Evolutionary conservation across 2,113 vertebrate genomes (phyloP), one percentile per base, ranked within the genome.

Genomic region (Addax nasomaculatus): DNA sequence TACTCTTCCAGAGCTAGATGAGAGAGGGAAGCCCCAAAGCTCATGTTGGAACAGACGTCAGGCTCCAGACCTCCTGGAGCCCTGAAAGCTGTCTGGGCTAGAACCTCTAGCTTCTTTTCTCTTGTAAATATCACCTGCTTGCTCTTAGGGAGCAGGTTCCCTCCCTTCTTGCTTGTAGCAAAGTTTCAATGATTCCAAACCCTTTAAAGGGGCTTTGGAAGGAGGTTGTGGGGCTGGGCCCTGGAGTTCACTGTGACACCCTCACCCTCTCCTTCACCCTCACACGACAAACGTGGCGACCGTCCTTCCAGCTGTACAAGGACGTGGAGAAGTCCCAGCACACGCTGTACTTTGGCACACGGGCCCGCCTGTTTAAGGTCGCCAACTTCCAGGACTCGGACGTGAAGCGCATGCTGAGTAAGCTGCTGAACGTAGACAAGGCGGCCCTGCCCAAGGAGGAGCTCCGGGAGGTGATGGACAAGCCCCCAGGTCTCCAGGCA

Each of bases 381-480:
- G 97, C 99, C 0, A 99, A 99, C 62, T 99, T 99, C 98, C 99
- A 99, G 98, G 99, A 99, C 27, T 10, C 47, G 5, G 97, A 87
- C 0, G 98, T 99, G 96, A 99, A 98, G 76, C 99, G 99, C 67
- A 99, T 99, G 97, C 98, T 99, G n/a, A 99, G 99, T 93, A 99
- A 99, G 98, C 98, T 99, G 98, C 99, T 99, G 73, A 98, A 99
- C 97, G 98, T 99, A 47, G 99, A 99, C 95, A 99, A 99, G 91
- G 99, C 99, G 0, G 99, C 99, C 0, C 98, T 99, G 60, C 89
- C 99, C 10, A 25, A 98, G 5, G 7, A 64, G 0, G 97, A 99
- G 87, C 99, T 99, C 97, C 98, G 93, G 97, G 99, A 99, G 99
- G 99, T 99, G 96, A 98, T 98, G 49, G 36, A 73, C 9, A 53